Evolutionary conservation across 2,113 vertebrate species (phyloP).

Genomic region (Amblyornis subalaris): DNA sequence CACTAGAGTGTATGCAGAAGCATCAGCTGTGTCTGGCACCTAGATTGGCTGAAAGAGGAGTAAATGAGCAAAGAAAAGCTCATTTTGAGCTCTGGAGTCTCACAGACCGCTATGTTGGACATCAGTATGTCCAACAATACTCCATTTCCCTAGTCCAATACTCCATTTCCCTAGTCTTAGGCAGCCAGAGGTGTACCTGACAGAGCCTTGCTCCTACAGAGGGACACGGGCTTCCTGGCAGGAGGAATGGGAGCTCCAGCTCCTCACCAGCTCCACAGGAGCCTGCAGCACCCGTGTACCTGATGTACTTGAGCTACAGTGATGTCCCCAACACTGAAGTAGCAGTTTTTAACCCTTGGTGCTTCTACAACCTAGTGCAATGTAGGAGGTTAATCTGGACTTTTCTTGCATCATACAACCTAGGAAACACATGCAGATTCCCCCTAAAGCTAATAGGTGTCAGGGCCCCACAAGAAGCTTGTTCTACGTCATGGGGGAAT

Average conservation of each 20-base stretch:
- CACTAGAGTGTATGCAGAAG: neutral
- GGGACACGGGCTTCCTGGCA: neutral
- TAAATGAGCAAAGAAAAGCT: neutral
- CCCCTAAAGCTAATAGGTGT: neutral
- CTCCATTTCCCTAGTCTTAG: neutral
- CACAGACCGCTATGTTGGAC: neutral
- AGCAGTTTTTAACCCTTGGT: neutral
- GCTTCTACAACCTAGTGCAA: neutral
- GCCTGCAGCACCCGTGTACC: neutral
- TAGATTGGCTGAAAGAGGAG: neutral
- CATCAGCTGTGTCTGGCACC: neutral
- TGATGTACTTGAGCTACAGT: accelerated
- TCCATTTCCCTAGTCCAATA: neutral
- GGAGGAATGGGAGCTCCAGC: neutral
- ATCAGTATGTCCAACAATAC: no score
- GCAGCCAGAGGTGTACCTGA: neutral
- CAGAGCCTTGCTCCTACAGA: neutral
- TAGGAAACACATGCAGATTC: neutral
- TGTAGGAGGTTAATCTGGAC: neutral
- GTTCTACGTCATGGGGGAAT: neutral
- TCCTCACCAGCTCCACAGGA: neutral
- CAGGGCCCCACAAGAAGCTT: accelerated
- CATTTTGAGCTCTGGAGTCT: neutral
- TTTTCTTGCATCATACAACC: accelerated
- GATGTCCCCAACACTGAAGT: neutral